A percentile compares a stretch with the other conserved stretches of the same genome.
Conservation (phyloP, 1,140 invertebrate species). For the Solenopsis invicta region DNA sequence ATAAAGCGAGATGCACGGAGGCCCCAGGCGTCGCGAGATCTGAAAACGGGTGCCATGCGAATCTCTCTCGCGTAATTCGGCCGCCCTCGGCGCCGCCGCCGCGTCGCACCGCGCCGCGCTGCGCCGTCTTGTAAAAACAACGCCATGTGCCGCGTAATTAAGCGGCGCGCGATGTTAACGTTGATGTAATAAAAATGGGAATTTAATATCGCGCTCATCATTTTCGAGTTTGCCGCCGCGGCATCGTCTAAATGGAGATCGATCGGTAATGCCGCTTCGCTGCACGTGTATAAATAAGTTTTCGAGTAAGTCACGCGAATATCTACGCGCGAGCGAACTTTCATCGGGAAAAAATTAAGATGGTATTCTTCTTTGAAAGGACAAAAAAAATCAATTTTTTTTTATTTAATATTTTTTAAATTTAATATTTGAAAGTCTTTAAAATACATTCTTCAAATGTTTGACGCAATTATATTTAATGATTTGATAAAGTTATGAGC, state of each 20-base stretch:
- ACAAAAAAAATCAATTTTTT: no score
- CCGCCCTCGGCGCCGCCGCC: neutral
- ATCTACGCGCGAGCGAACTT: neutral
- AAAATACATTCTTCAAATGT: no score
- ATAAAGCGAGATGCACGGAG: constrained; percentile 32
- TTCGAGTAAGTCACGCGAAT: constrained; percentile 41
- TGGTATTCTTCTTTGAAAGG: neutral
- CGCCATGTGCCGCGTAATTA: constrained; percentile 58
- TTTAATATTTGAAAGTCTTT: no score
- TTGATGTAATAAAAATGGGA: constrained; percentile 64
- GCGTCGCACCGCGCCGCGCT: neutral
- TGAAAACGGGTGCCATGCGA: constrained; percentile 24
- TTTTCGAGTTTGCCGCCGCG: constrained; percentile 53
- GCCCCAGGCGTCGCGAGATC: neutral
- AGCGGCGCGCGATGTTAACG: constrained; percentile 59
- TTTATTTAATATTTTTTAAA: no score
- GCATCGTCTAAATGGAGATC: constrained; percentile 27
- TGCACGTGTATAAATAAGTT: constrained; percentile 48
- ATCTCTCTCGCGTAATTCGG: neutral
- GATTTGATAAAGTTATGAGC: no score
- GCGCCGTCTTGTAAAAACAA: constrained; percentile 52
- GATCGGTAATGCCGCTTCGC: constrained; percentile 1
- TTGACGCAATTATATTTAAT: no score
- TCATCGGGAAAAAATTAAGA: neutral
- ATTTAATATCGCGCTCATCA: constrained; percentile 63